Percentiles rank a stretch among this genome's conserved stretches.
phyloP scores from a whole-genome alignment of 1,140 invertebrate genomes.

The Drosophila leontia region DNA sequence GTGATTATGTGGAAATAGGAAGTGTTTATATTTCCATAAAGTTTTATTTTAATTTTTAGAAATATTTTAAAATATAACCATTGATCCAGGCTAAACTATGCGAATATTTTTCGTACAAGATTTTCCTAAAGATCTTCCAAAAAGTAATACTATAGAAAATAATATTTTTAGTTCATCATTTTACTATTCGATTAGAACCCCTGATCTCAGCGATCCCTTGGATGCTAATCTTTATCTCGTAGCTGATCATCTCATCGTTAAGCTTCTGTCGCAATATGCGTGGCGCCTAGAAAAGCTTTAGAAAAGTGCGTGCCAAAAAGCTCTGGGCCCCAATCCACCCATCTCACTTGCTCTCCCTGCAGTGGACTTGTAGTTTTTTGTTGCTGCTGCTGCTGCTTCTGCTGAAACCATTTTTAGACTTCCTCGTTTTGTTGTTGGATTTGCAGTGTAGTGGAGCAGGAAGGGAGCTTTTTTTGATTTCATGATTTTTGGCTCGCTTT shows the following conservation, averaged over 20 bases:
- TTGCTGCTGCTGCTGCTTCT: constrained; percentile 14
- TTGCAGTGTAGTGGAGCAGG: constrained; percentile 56
- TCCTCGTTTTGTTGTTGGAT: constrained; percentile 60
- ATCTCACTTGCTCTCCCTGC: constrained; percentile 27
- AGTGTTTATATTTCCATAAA: not conserved
- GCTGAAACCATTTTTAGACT: constrained; percentile 75
- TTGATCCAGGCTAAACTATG: not conserved
- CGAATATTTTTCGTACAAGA: not conserved
- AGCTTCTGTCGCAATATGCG: constrained; percentile 24
- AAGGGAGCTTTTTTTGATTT: constrained; percentile 67
- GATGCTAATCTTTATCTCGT: not conserved
- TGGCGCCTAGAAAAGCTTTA: constrained; percentile 37
- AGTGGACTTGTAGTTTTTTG: constrained; percentile 30
- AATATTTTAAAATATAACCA: no score
- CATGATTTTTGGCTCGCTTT: constrained; percentile 24
- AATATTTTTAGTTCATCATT: not conserved
- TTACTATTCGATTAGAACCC: not conserved
- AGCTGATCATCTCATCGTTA: constrained; percentile 26
- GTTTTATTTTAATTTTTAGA: no score
- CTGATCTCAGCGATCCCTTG: constrained; percentile 5
- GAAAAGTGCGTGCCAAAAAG: constrained; percentile 40
- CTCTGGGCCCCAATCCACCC: not conserved
- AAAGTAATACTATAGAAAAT: not conserved
- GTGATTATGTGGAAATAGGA: constrained; percentile 1
- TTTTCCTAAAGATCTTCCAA: not conserved